These are phyloP conservation scores for Imbricaverruca yamaguchii DNA, from an alignment of 2,888 invertebrate species.

Conservation along the genomic window DNA sequence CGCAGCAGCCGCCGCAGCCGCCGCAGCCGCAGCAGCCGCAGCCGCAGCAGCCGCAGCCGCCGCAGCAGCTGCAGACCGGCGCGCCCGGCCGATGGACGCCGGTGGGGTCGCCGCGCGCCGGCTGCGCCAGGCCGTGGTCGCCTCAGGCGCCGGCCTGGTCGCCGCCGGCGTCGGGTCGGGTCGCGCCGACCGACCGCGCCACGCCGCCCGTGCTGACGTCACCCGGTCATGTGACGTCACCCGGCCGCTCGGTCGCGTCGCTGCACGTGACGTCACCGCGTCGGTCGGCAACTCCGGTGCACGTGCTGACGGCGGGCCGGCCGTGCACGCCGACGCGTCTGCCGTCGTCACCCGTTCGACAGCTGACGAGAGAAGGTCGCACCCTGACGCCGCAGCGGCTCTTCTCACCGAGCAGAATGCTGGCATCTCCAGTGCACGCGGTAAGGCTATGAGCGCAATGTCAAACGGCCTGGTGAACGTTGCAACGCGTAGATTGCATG, in stretches of 20 bases:
- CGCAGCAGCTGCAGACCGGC: background rate
- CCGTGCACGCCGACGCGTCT: background rate
- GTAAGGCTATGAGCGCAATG: background rate
- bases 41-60: too few species aligned
- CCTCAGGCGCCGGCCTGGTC: background rate
- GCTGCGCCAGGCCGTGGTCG: background rate
- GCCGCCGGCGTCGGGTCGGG: background rate
- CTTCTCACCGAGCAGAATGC: conserved; percentile 1
- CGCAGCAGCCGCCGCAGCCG: background rate
- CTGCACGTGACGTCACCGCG: background rate
- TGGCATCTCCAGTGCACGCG: background rate
- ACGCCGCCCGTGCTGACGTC: too few species aligned
- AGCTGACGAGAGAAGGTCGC: background rate
- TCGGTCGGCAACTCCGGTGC: background rate
- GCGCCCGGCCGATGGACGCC: conserved; percentile 11
- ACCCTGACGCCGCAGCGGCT: conserved; percentile 3
- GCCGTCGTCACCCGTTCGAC: background rate
- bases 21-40: background rate
- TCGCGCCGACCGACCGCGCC: background rate
- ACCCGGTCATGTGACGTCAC: background rate
- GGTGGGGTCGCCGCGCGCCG: conserved; percentile 1
- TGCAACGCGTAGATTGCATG: too few species aligned
- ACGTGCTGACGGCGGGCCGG: background rate
- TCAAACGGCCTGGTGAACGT: too few species aligned
- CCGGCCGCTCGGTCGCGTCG: background rate